Percentiles rank a stretch among this genome's conserved stretches.
phyloP scores from a whole-genome alignment of 2,888 invertebrate species.

The Desoria tigrina region DNA sequence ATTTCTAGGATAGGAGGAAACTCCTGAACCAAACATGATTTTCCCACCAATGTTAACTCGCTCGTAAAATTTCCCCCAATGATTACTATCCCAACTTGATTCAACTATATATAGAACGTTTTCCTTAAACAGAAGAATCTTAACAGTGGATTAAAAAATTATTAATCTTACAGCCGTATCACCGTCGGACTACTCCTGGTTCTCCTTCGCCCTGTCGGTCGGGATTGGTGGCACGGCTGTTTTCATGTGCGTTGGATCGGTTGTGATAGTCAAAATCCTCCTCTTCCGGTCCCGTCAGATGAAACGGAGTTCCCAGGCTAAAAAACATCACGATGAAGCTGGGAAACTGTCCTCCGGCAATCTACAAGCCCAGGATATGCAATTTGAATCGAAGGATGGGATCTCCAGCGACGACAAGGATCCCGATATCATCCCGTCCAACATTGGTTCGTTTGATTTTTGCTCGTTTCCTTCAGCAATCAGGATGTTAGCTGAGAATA shows the following conservation, averaged over 20 bases:
- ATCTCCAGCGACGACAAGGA: conserved; percentile 63
- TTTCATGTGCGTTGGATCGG: conserved; percentile 50
- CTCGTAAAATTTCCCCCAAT: no score
- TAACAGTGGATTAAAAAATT: no score
- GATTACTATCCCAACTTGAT: no score
- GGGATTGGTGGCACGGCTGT: conserved; percentile 52
- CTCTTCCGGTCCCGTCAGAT: conserved; percentile 47
- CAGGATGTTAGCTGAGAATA: no score
- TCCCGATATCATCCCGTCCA: conserved; percentile 74
- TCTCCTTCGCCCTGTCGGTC: conserved; percentile 52
- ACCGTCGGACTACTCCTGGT: conserved; percentile 51
- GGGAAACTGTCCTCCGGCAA: conserved; percentile 38
- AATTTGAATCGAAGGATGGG: conserved; percentile 51
- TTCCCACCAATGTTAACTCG: no score
- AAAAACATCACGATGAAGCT: conserved; percentile 43
- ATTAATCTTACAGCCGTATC: conserved; percentile 40
- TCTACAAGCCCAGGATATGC: conserved; percentile 41
- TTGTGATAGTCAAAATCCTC: conserved; percentile 48
- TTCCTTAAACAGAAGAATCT: no score
- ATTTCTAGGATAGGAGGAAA: no score
- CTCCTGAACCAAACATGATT: no score
- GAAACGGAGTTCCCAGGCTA: conserved; percentile 43
- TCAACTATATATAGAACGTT: no score
- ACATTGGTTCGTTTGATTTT: conserved; percentile 66
- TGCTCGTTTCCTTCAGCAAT: no score